Evolutionary conservation across 2,888 invertebrate genomes (phyloP).

Genomic region (Ellobium chinense): DNA sequence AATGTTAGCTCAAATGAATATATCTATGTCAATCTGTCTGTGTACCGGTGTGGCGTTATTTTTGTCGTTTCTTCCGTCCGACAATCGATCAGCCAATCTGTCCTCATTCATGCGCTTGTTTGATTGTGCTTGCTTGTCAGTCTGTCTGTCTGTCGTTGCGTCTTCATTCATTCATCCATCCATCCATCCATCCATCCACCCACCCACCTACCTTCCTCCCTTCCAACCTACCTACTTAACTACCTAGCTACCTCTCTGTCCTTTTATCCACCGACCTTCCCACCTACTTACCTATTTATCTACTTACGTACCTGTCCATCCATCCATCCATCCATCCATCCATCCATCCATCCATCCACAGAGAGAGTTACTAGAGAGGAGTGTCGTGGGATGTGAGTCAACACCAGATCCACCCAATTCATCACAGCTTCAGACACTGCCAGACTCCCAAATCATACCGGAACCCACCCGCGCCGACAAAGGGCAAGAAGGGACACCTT

Average conservation of each 20-base stretch:
- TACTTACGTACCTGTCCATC: no score
- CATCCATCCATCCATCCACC: no score
- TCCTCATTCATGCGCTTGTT: no score
- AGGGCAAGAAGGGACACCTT: neutral
- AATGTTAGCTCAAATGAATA: no score
- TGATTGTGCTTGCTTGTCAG: no score
- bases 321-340: neutral
- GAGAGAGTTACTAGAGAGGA: neutral
- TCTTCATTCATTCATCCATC: no score
- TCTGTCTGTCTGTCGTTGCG: no score
- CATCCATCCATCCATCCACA: neutral
- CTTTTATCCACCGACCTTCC: neutral
- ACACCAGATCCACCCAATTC: neutral
- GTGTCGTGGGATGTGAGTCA: conserved; percentile 13
- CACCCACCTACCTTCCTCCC: neutral
- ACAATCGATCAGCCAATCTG: no score
- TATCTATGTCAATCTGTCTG: no score
- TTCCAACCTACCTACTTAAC: neutral
- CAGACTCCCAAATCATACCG: no score
- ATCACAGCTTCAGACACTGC: neutral
- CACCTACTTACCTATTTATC: neutral
- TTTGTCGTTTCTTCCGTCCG: no score
- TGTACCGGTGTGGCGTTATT: no score
- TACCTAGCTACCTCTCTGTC: neutral
- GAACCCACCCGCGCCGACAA: neutral